Evolutionary conservation across 2,113 vertebrate genomes (phyloP), one percentile per base, ranked within the genome.

Genomic region (Platycercus adscitus): DNA sequence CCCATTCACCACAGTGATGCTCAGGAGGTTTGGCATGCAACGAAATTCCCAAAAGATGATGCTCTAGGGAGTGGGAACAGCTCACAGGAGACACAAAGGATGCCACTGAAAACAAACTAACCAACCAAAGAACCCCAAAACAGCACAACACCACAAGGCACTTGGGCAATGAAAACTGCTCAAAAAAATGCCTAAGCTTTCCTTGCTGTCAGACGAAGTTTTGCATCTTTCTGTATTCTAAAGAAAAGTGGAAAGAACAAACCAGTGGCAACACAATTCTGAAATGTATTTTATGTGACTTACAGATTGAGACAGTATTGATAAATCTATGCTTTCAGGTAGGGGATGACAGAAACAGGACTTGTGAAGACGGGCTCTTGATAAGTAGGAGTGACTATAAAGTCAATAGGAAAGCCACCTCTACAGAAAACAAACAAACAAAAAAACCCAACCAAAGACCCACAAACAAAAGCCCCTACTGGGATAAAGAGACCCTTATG

Each of bases 401-500:
- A 91, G 39, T 53, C 82, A 56, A 7, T 21, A 71, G 35, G n/a
- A 89, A 95, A 69, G 1, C 14, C 4, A 20, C 69, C n/a, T 78
- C 39, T 64, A 55, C 37, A 81, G 72, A 35, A 78, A 53, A 14
- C 46, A 11, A 56, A 33, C 20, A 10, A 64, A 33, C 39, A 81
- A 53, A 25, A 76, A 85, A 82, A 49, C 21, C 24, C 20, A 80
- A 58, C 21, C 9, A 35, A 58, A 58, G n/a, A 35, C 33, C 56
- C 56, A 58, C 9, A 58, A 92, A 82, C 46, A 56, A 88, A 95
- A 92, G 49, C 14, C 31, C 58, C 63, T 75, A 37, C 41, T 18
- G 28, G 44, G 79, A 95, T 65, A 65, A 86, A 56, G 79, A 91
- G 63, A 95, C 63, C 81, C 81, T 88, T 80, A 79, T 24, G 68